A percentile compares a stretch with the other conserved stretches of the same genome.
These are phyloP conservation scores for Luscinia megarhynchos DNA, from an alignment of 2,797 vertebrate species.

Conservation along the genomic window DNA sequence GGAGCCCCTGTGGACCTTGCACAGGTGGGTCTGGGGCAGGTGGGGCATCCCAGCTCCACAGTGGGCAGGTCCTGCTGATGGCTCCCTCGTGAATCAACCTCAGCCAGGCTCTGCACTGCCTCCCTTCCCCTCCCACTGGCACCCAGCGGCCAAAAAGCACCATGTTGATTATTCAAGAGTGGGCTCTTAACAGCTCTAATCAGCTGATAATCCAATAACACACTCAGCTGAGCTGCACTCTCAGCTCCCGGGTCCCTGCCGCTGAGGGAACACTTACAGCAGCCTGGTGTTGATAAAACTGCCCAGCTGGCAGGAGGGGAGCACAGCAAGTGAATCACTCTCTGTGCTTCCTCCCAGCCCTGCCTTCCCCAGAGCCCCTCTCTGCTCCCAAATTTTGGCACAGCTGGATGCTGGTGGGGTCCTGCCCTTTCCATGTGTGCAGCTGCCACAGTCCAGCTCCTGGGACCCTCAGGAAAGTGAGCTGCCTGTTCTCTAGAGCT, in stretches of 20 bases:
- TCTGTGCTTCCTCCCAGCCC: not conserved
- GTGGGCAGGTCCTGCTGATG: not conserved
- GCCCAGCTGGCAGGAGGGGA: constrained; percentile 1
- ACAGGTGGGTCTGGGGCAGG: not conserved
- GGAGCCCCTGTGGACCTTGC: not conserved
- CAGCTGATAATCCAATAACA: constrained; percentile 73
- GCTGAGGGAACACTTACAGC: constrained; percentile 40
- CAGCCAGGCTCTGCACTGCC: not conserved
- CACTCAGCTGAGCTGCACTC: constrained; percentile 58
- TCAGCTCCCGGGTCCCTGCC: constrained; percentile 28
- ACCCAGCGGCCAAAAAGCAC: constrained; percentile 56
- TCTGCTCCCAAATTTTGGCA: not conserved
- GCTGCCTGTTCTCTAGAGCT: constrained; percentile 16
- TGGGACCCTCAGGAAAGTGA: not conserved
- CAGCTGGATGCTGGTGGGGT: not conserved
- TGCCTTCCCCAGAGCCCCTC: not conserved
- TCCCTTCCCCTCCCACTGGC: constrained; percentile 8
- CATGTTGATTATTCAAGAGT: constrained; percentile 69
- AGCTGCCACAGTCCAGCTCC: not conserved
- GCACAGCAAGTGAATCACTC: not conserved
- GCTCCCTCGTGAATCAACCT: accelerated
- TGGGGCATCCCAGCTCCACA: not conserved
- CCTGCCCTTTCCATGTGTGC: not conserved
- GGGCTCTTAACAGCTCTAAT: constrained; percentile 70
- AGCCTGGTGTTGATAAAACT: not conserved